These are phyloP conservation scores for Podarcis raffonei DNA, from an alignment of 2,113 vertebrate genomes.

Conservation along the genomic window DNA sequence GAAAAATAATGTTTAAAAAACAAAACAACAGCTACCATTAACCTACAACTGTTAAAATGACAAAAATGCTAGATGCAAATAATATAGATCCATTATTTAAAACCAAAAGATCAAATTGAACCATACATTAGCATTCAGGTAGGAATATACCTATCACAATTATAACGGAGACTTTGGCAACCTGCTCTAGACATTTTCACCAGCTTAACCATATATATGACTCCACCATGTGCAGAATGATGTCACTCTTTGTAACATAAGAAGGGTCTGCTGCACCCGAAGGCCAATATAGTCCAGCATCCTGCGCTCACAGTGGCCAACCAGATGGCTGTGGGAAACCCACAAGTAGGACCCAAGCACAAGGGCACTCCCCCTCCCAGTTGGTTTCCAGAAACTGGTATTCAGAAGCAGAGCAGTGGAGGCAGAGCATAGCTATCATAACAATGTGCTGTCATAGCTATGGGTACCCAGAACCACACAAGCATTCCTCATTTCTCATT, in stretches of 20 bases:
- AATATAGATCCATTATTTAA: slow-evolving; percentile 10
- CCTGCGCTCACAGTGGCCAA: too few species aligned
- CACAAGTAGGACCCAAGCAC: too few species aligned
- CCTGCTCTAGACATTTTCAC: not conserved
- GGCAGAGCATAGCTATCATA: too few species aligned
- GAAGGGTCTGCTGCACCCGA: too few species aligned
- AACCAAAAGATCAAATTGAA: slow-evolving; percentile 19
- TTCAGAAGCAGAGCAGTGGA: too few species aligned
- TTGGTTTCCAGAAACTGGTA: too few species aligned
- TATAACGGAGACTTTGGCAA: not conserved
- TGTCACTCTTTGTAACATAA: not conserved
- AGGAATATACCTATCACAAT: not conserved
- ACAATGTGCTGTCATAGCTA: not conserved
- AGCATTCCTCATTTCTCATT: not conserved
- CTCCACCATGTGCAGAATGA: not conserved
- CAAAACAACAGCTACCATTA: slow-evolving; percentile 10
- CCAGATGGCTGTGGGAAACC: too few species aligned
- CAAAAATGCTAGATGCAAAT: not conserved
- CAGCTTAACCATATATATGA: not conserved
- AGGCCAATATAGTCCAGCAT: too few species aligned
- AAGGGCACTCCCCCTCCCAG: too few species aligned
- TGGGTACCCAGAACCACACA: not conserved
- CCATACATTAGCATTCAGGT: not conserved
- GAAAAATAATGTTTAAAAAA: too few species aligned
- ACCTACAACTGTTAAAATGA: slow-evolving; percentile 18